A percentile compares a stretch with the other conserved stretches of the same genome.
phyloP scores from a whole-genome alignment of 1,140 invertebrate genomes.

The Drosophila teissieri region DNA sequence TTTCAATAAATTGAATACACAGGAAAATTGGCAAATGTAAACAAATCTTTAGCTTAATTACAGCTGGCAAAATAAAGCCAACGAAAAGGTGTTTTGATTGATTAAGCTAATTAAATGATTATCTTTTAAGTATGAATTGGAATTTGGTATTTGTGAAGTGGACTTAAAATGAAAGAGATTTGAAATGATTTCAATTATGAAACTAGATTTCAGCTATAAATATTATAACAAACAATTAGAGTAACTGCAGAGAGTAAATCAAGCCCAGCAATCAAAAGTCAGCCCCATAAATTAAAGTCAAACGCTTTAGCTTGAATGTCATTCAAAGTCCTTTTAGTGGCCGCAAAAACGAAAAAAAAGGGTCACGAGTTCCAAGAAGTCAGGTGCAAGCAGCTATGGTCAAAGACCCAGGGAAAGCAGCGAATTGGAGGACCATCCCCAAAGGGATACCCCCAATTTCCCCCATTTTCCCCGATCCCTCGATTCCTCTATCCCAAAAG shows the following conservation, averaged over 20 bases:
- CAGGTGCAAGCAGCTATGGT: constrained; percentile 42
- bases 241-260: constrained; percentile 5
- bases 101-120: neutral
- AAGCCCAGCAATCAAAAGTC: constrained; percentile 13
- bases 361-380: constrained; percentile 14
- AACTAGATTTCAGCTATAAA: too few relatives aligned
- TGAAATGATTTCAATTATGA: too few relatives aligned
- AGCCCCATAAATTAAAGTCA: constrained; percentile 31
- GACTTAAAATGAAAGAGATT: neutral
- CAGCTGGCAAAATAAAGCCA: too few relatives aligned
- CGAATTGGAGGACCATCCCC: too few relatives aligned
- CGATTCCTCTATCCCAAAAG: neutral
- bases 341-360: neutral
- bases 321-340: neutral
- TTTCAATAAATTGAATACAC: neutral
- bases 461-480: neutral
- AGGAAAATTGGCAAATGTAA: neutral
- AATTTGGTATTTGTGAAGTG: neutral
- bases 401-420: constrained; percentile 26
- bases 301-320: neutral
- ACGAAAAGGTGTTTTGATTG: too few relatives aligned
- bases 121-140: neutral
- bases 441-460: constrained; percentile 8
- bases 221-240: neutral
- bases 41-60: neutral